phyloP scores from a whole-genome alignment of 37 sponge, comb jelly and placozoan genomes.

The Trichoplax adhaerens region DNA sequence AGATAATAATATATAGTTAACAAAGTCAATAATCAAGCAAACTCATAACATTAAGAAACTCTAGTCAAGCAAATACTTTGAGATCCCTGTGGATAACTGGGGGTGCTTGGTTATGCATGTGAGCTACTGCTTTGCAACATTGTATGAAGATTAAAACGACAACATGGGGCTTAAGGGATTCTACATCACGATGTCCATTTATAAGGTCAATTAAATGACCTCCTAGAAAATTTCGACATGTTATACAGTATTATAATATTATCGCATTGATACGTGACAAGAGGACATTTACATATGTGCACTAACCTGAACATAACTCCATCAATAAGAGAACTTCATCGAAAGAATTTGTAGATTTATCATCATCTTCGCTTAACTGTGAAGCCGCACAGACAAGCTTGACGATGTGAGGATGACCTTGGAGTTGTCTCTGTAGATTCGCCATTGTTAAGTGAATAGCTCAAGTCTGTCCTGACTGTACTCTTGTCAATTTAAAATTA shows the following conservation, averaged over 20 bases:
- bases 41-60: neutral
- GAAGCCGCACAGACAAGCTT: conserved; percentile 36
- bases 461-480: too few relatives aligned
- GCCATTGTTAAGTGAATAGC: too few relatives aligned
- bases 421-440: conserved; percentile 33
- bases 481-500: too few relatives aligned
- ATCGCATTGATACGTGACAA: too few relatives aligned
- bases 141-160: conserved; percentile 55
- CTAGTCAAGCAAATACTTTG: conserved; percentile 34
- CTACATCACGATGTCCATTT: too few relatives aligned
- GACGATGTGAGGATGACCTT: conserved; percentile 69
- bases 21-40: neutral
- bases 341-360: conserved; percentile 35
- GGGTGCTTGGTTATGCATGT: conserved; percentile 66
- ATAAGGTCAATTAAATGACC: too few relatives aligned
- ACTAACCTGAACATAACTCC: conserved; percentile 51
- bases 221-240: too few relatives aligned
- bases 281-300: neutral
- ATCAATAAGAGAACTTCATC: conserved; percentile 73
- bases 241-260: too few relatives aligned
- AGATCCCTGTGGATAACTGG: conserved; percentile 89
- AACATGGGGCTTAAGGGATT: too few relatives aligned
- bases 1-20: conserved; percentile 1
- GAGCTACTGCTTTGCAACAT: conserved; percentile 64
- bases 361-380: conserved; percentile 6